phyloP scores from a whole-genome alignment of 2,113 vertebrate genomes.

The Planiliza haematocheilus region DNA sequence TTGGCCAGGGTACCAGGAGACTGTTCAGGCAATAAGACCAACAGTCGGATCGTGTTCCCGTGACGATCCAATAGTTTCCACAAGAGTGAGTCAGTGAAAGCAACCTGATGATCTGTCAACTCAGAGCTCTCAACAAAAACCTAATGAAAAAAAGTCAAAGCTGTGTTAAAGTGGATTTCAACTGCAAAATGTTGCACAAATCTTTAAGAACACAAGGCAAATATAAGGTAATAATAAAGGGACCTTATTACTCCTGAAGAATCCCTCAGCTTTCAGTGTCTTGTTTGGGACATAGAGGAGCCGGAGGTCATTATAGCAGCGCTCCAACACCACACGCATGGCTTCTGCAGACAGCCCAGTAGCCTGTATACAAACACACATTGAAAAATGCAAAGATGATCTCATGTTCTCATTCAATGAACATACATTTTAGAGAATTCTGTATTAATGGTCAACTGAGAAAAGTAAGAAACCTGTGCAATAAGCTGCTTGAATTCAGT shows the following conservation, averaged over 20 bases:
- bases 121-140: conserved; percentile 97
- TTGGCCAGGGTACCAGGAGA: conserved; percentile 88
- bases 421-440: neutral
- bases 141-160: conserved; percentile 73
- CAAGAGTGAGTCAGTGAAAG: conserved; percentile 92
- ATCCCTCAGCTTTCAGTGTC: conserved; percentile 96
- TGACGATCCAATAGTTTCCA: conserved; percentile 98
- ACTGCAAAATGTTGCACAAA: neutral
- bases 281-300: conserved; percentile 93
- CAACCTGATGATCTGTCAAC: conserved; percentile 87
- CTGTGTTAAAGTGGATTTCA: neutral
- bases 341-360: conserved; percentile 88
- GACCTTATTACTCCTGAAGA: conserved; percentile 99
- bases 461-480: conserved; percentile 87
- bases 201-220: neutral
- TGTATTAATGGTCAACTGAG: neutral
- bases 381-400: neutral
- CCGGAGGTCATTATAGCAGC: conserved; percentile 97
- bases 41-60: conserved; percentile 95
- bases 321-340: conserved; percentile 96
- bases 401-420: neutral
- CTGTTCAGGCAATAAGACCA: conserved; percentile 93
- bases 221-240: neutral
- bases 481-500: conserved; percentile 97
- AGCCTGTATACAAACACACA: conserved; percentile 79